Evolutionary conservation across 2,113 vertebrate genomes (phyloP), one percentile per base, ranked within the genome.

Genomic region (Numenius arquata): DNA sequence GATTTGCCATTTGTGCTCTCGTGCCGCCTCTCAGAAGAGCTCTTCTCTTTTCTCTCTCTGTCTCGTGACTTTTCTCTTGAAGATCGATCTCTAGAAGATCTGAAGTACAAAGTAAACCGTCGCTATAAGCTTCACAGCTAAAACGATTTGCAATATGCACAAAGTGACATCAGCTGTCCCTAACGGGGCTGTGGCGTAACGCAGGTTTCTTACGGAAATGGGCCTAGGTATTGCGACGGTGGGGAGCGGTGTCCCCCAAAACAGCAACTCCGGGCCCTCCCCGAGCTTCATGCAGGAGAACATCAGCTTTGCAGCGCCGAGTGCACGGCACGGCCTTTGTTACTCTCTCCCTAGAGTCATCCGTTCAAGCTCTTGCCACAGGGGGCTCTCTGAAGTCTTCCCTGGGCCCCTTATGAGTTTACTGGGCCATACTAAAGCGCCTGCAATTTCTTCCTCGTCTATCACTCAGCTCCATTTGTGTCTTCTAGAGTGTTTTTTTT

Each of bases 1-100:
- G 98, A 97, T 97, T 98, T 98, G 87, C 99, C 99, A 32, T 99
- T 99, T 97, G 99, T 96, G 55, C 98, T 98, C 93, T 99, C 99
- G 25, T 98, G 98, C 86, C 98, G 96, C 90, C 97, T 97, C 97
- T 98, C 98, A 26, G 97, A 95, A 52, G 98, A 95, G 92, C 97
- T 97, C 93, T 98, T 98, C 96, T 98, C 98, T 81, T 98, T 98
- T 89, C 98, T 98, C 94, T 99, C 98, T 70, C 97, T 97, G 88
- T 99, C 99, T 94, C 98, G 98, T 66, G 99, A 98, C 79, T 97
- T 96, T 96, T 99, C 99, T 97, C 98, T 98, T 41, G 98, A 98
- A 8, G 98, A 98, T 92, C 98, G 98, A 93, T 99, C 99, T 98
- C 98, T 98, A 92, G 99, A 99, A 50, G 99, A 99, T 98, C 99